Percentiles rank a stretch among this genome's conserved stretches.
phyloP scores from a whole-genome alignment of 2,113 vertebrate species.

The Onychostruthus taczanowskii region DNA sequence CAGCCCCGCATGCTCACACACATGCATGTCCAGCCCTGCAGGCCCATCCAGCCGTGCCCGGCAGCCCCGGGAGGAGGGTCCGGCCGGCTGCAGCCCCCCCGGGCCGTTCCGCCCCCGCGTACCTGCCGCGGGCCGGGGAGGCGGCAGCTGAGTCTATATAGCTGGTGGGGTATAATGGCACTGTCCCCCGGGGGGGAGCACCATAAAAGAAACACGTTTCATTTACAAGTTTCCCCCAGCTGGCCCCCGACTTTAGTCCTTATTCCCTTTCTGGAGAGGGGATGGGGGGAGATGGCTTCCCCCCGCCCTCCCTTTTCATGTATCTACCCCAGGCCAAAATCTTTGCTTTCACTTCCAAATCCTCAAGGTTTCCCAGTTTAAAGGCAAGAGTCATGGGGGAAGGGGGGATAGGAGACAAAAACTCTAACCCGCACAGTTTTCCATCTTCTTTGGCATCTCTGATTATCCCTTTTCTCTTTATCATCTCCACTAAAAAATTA shows the following conservation, averaged over 20 bases:
- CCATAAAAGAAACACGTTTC: conserved; percentile 52
- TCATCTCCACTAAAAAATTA: not conserved
- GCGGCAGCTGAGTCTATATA: conserved; percentile 24
- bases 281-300: not conserved
- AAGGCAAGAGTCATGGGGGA: not conserved
- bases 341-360: not conserved
- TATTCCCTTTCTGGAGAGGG: not conserved
- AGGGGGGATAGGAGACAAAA: not conserved
- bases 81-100: not conserved
- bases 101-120: not conserved
- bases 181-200: conserved; percentile 18
- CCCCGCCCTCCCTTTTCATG: not conserved
- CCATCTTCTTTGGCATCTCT: not conserved
- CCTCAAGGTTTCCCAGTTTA: not conserved
- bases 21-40: too few species aligned
- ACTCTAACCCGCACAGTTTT: not conserved
- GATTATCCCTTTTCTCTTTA: not conserved
- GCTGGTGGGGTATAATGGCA: conserved; percentile 24
- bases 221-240: conserved; percentile 47
- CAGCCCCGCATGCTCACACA: too few species aligned
- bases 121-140: not conserved
- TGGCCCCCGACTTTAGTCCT: conserved; percentile 37
- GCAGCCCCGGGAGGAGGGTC: not conserved
- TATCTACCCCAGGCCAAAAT: not conserved
- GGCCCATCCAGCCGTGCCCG: not conserved